Base-by-base conservation (phyloP, 2,797 vertebrate species). In the Coregonus suidteri region DNA sequence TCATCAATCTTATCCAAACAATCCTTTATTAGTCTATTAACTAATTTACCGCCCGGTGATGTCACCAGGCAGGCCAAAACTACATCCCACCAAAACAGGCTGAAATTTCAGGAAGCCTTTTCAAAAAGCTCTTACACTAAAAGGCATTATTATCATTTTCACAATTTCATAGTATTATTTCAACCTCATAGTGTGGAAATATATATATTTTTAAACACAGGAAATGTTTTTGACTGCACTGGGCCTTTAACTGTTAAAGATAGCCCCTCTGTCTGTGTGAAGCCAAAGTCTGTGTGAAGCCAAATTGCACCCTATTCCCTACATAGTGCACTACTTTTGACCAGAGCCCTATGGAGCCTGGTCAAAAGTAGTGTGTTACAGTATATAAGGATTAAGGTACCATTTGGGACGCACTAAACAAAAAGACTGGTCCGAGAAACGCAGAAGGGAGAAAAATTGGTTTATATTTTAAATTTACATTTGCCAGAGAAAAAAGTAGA, bases 401-500 rank as follows among this genome's bases (percentile, higher is more conserved):
- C 20, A 64, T 64, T 64, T 64, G 9, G 59, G 59, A 25, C 9
- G 9, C 20, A 25, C 20, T 25, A 30, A 25, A 25, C 59, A 64
- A 25, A 59, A 64, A 64, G 20, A 64, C 7, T 64, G 30, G 25
- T 64, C 59, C 30, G 3, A 25, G 59, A 30, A 25, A 64, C 25
- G 20, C 59, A 30, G 59, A 64, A 64, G 6, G 59, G 59, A 25
- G 20, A 64, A 64, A 25, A 25, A 11, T 25, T 64, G 20, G 59
- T 64, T 64, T 64, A 13, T 11, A 64, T 62, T 62, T 25, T 9
- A 13, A 4, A 25, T 25, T 25, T 9, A n/a, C 18, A 16, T 67
- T 67, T 34, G 52, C 56, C 73, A 41, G 18, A 14, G 20, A 30
- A 41, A 74, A 82, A 84, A 75, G 70, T 71, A 85, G 81, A 87